Evolutionary conservation across 1,140 invertebrate species (phyloP).

Genomic region (Drosophila nigrodunni): DNA sequence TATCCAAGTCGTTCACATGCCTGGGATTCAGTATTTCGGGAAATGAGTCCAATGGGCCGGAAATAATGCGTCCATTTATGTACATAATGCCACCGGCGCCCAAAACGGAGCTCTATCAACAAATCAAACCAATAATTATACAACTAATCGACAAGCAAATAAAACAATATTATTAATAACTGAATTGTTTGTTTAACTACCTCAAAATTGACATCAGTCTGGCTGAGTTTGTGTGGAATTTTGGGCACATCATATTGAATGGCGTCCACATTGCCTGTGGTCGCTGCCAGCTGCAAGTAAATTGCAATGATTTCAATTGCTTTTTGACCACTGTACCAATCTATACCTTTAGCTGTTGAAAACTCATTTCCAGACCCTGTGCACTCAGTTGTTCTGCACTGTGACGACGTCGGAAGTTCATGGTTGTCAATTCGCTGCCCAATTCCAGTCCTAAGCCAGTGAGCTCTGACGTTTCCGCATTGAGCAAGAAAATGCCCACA

Average conservation of each 20-base stretch:
- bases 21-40: constrained; percentile 77
- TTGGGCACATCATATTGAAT: constrained; percentile 80
- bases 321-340: neutral
- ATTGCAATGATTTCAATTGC: neutral
- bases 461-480: constrained; percentile 33
- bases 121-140: constrained; percentile 20
- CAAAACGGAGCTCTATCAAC: constrained; percentile 75
- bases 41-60: constrained; percentile 78
- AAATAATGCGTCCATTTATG: constrained; percentile 82
- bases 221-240: constrained; percentile 70
- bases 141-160: neutral
- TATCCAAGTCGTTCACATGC: constrained; percentile 78
- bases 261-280: constrained; percentile 20
- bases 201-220: constrained; percentile 81
- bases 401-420: constrained; percentile 56
- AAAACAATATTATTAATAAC: constrained; percentile 6
- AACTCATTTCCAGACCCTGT: constrained; percentile 56
- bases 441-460: neutral
- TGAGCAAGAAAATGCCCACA: constrained; percentile 44
- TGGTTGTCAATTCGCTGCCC: neutral
- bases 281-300: constrained; percentile 35
- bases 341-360: constrained; percentile 59
- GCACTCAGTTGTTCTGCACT: constrained; percentile 77
- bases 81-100: constrained; percentile 82
- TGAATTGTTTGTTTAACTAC: constrained; percentile 38